Evolutionary conservation across 2,797 vertebrate species (phyloP), one percentile per base, ranked within the genome.

Genomic region (Apodemus agrarius): DNA sequence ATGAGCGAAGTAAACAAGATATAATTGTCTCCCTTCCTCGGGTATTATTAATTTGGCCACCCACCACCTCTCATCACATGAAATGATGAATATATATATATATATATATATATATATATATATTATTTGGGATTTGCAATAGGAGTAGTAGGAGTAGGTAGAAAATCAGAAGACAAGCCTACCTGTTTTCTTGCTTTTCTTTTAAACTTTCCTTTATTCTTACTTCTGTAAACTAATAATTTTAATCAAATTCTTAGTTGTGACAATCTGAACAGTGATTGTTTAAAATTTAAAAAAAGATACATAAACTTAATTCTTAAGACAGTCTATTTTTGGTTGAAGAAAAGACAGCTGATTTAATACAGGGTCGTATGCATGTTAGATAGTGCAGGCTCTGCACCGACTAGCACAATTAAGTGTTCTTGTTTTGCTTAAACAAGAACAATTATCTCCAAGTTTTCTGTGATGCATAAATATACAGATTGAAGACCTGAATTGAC

Each of bases 241-340:
- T 79, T 96, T 88, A 93, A 97, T 94, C 89, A 91, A 78, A 95
- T 93, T 91, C 88, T 96, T 93, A 0, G 81, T 97, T 95, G 85
- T 93, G 92, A 63, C 93, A 89, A 89, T 76, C 61, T 82, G 88
- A 96, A 93, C 93, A 79, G 89, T 95, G 92, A 92, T 97, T 90
- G 76, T 94, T 98, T 93, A 97, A 93, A 96, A 93, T 90, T 93
- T 95, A 96, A 97, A 92, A 96, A 93, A 92, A 96, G 93, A 97
- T 96, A 89, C 86, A 89, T 96, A 87, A 95, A 96, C 93, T 91
- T 93, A 94, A 88, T 96, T 97, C 98, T 97, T 93, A 96, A 92
- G 96, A 95, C 96, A 88, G 85, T 93, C 52, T 90, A 78, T 92
- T 94, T 85, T 81, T 79, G 49, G 49, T 90, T 74, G 80, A 61